Base-by-base conservation (phyloP, 1,140 invertebrate species). In the Macrobrachium nipponense region DNA sequence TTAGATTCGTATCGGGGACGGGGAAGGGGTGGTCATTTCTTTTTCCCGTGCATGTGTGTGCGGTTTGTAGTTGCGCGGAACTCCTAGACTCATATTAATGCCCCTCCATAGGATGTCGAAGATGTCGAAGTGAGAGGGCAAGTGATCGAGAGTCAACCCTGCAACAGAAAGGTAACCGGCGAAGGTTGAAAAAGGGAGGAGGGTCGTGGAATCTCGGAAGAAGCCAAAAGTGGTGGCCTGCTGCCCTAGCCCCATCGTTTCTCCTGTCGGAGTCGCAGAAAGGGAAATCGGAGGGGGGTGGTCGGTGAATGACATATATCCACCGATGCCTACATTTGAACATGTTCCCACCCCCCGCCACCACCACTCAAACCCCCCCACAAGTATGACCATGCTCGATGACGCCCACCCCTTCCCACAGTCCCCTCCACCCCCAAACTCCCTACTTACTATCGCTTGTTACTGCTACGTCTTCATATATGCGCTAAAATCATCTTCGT, bases 401-500 rank as follows among this genome's bases (percentile, higher is more conserved):
- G 64, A n/a, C 14, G 0, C 17, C 73, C 15, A 27, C 18, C 15
- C 20, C n/a, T 36, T 6, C 27, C 11, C 72, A 75, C 18, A 36
- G n/a, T 10, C 11, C 20, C 12, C 23, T 18, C 43, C 18, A 14
- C 17, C 43, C 15, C 36, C 15, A n/a, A n/a, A n/a, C n/a, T 80
- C 4, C 43, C 17, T 8, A 18, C 66, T 77, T 77, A 86, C n/a
- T 80, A 61, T 79, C 83, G 83, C 77, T 51, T 80, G 66, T 20
- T 59, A 59, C 66, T 72, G 15, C 36, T 8, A n/a, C 23, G 23
- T 17, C 10, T 58, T 62, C 83, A 73, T 70, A 44, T 80, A 62
- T 86, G 64, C 62, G 70, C 76, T 86, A 75, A 86, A 80, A 79
- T 80, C 51, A 51, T 51, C 83, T 86, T 59, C 83, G 83, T 61